These are phyloP conservation scores for Beris morrisii DNA, from an alignment of 2,888 invertebrate species.

Conservation along the genomic window DNA sequence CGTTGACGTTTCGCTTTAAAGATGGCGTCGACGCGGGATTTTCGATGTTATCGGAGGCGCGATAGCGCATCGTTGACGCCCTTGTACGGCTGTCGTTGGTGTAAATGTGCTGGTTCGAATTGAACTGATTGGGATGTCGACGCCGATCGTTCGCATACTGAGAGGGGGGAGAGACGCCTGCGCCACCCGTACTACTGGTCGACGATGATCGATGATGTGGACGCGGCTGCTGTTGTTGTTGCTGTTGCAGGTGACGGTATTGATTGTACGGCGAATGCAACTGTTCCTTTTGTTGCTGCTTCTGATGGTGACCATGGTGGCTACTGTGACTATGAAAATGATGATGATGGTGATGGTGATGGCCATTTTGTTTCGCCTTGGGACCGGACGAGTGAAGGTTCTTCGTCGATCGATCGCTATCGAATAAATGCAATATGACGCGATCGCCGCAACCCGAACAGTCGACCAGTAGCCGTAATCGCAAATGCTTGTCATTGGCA, in stretches of 20 bases:
- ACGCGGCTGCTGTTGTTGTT: slow-evolving; percentile 15
- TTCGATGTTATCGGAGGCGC: background rate
- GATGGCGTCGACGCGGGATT: background rate
- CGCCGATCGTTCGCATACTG: background rate
- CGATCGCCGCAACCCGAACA: slow-evolving; percentile 79
- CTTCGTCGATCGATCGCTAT: background rate
- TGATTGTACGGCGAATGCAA: background rate
- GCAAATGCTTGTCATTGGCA: slow-evolving; percentile 57
- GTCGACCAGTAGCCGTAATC: slow-evolving; percentile 78
- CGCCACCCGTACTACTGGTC: background rate
- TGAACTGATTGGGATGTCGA: background rate
- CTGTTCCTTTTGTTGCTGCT: background rate
- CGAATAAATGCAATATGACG: slow-evolving; percentile 67
- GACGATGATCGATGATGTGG: background rate
- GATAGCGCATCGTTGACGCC: slow-evolving; percentile 3
- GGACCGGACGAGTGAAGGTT: background rate
- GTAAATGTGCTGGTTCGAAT: background rate
- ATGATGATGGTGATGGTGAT: slow-evolving; percentile 21
- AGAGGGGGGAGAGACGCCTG: background rate
- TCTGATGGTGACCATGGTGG: slow-evolving; percentile 6
- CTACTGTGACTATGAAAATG: slow-evolving; percentile 18
- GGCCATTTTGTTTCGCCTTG: slow-evolving; percentile 15
- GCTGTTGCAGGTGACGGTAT: slow-evolving; percentile 1
- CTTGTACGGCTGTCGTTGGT: background rate
- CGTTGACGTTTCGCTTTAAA: slow-evolving; percentile 7